Percentiles rank a stretch among this genome's conserved stretches.
These are phyloP conservation scores for Halotydeus destructor DNA, from an alignment of 1,140 invertebrate genomes.

Conservation along the genomic window DNA sequence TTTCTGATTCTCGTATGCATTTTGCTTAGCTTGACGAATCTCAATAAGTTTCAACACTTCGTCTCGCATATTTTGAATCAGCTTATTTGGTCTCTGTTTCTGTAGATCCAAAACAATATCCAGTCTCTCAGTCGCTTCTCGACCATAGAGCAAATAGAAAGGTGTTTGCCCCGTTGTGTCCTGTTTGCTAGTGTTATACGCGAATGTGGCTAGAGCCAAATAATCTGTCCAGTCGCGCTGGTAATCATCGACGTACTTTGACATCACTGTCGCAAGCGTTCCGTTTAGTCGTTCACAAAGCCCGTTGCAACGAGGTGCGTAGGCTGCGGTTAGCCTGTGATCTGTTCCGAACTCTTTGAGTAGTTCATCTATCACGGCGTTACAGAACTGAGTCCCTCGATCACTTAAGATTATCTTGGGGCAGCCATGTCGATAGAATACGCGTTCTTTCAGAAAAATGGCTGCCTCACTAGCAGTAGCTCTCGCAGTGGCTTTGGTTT, in stretches of 20 bases:
- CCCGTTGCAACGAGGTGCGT: conserved; percentile 14
- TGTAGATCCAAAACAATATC: not conserved
- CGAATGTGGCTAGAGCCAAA: conserved; percentile 25
- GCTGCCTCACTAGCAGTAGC: not conserved
- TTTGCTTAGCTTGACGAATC: not conserved
- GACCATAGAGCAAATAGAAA: conserved; percentile 27
- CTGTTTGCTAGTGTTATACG: conserved; percentile 27
- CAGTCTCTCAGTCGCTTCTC: conserved; percentile 17
- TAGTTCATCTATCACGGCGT: no score
- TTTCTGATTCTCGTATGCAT: not conserved
- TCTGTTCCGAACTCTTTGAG: no score
- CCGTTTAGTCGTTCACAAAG: conserved; percentile 13
- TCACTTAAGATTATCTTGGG: not conserved
- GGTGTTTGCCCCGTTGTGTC: conserved; percentile 22
- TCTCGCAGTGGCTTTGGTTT: not conserved
- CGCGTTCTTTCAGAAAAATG: not conserved
- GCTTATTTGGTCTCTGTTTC: not conserved
- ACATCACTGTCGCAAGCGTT: conserved; percentile 9
- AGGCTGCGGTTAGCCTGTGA: no score
- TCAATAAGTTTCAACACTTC: not conserved
- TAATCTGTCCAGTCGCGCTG: conserved; percentile 26
- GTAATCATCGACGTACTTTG: conserved; percentile 20
- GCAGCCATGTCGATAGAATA: not conserved
- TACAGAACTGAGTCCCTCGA: not conserved
- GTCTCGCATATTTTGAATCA: not conserved